Conservation (phyloP, 2,797 vertebrate species). For the Eulemur rubriventer region DNA sequence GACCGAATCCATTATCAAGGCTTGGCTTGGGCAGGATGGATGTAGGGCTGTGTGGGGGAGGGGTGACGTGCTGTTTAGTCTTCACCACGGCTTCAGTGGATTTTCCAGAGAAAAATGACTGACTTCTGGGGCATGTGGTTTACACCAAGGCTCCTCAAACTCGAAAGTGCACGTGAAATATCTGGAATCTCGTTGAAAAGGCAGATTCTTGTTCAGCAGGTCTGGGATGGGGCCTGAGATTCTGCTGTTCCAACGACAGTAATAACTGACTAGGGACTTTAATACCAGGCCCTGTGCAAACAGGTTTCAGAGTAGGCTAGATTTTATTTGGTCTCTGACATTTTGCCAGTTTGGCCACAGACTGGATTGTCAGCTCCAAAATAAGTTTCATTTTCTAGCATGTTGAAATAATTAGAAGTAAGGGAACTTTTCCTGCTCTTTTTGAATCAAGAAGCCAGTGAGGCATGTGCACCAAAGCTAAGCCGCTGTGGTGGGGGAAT, state of each 20-base stretch:
- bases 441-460: constrained; percentile 30
- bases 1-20: not conserved
- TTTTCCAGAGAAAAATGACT: not conserved
- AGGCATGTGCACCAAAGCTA: not conserved
- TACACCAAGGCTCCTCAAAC: not conserved
- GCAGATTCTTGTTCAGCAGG: not conserved
- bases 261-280: not conserved
- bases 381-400: constrained; percentile 37
- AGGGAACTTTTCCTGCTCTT: constrained; percentile 36
- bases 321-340: constrained; percentile 47
- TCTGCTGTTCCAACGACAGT: not conserved
- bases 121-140: not conserved
- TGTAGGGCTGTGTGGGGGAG: accelerated
- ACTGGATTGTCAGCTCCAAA: constrained; percentile 54
- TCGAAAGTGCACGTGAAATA: accelerated
- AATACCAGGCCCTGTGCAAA: accelerated
- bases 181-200: not conserved
- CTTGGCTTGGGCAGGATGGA: not conserved
- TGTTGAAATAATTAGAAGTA: constrained; percentile 73
- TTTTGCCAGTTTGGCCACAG: constrained; percentile 64
- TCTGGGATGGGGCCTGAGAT: not conserved
- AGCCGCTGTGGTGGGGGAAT: not conserved
- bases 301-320: not conserved
- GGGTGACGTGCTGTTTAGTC: not conserved
- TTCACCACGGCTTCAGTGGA: not conserved